Percentiles rank a stretch among this genome's conserved stretches.
Evolutionary conservation across 1,140 invertebrate species (phyloP).

Genomic region (Eriocheir sinensis): DNA sequence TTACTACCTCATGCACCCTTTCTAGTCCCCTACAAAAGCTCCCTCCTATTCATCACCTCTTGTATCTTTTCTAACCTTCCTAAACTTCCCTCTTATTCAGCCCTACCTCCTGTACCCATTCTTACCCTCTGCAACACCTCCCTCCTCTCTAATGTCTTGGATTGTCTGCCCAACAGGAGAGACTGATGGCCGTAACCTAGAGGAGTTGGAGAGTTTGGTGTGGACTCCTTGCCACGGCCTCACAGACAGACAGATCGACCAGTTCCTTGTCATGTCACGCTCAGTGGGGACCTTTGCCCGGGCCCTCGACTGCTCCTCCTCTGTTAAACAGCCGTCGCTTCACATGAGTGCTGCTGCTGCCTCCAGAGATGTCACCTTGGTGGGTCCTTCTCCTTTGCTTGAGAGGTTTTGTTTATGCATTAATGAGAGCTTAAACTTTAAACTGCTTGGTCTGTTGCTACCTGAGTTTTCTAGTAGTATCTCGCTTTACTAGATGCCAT

Average conservation of each 20-base stretch:
- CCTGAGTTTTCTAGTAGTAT: no score
- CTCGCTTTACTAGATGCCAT: no score
- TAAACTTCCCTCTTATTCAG: no score
- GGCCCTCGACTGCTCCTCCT: constrained; percentile 98
- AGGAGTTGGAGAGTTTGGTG: constrained; percentile 94
- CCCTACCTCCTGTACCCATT: no score
- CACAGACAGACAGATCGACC: constrained; percentile 98
- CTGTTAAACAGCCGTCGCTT: constrained; percentile 98
- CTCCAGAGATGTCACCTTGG: constrained; percentile 98
- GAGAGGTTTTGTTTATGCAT: not conserved
- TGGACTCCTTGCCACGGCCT: constrained; percentile 96
- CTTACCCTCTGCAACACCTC: no score
- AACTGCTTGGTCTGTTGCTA: no score
- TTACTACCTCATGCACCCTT: not conserved
- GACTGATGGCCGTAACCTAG: constrained; percentile 88
- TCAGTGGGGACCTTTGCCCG: constrained; percentile 99
- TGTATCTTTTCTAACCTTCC: not conserved
- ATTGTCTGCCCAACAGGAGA: no score
- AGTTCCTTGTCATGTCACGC: constrained; percentile 97
- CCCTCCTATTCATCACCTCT: not conserved
- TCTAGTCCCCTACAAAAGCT: not conserved
- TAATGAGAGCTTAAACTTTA: no score
- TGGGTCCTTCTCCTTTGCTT: constrained; percentile 82
- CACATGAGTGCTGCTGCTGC: constrained; percentile 99
- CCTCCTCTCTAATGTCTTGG: constrained; percentile 80